Conservation (phyloP, 2,888 invertebrate species). For the Caenorhabditis wallacei region DNA sequence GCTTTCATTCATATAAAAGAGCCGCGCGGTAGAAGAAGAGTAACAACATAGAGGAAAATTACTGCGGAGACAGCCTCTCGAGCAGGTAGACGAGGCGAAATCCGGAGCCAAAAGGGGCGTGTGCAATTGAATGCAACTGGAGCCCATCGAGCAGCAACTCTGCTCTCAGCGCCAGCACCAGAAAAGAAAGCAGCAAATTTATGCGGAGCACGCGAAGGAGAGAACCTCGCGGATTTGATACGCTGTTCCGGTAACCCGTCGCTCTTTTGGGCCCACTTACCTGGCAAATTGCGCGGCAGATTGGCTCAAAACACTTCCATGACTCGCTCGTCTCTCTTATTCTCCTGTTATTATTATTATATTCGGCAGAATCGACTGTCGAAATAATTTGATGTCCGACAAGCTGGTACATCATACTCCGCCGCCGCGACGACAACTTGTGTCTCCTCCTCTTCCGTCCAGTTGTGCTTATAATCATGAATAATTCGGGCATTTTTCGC, state of each 20-base stretch:
- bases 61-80: conserved; percentile 40
- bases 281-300: conserved; percentile 45
- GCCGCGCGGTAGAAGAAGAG: conserved; percentile 34
- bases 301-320: conserved; percentile 56
- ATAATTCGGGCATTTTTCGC: conserved; percentile 60
- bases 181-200: conserved; percentile 46
- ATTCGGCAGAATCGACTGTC: conserved; percentile 48
- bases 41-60: conserved; percentile 44
- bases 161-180: conserved; percentile 12
- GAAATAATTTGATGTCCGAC: conserved; percentile 50
- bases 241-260: conserved; percentile 62
- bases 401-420: conserved; percentile 28
- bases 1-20: conserved; percentile 63
- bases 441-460: conserved; percentile 42
- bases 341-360: conserved; percentile 28
- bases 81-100: conserved; percentile 55
- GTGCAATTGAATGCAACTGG: conserved; percentile 62
- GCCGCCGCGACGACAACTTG: conserved; percentile 35
- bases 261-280: conserved; percentile 47
- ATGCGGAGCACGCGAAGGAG: conserved; percentile 60
- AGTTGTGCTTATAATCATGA: conserved; percentile 65
- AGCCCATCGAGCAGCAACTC: conserved; percentile 36
- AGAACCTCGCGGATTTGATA: conserved; percentile 63
- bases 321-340: conserved; percentile 33
- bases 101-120: conserved; percentile 61